Conservation (phyloP, 2,113 vertebrate species). For the Agelaius tricolor region DNA sequence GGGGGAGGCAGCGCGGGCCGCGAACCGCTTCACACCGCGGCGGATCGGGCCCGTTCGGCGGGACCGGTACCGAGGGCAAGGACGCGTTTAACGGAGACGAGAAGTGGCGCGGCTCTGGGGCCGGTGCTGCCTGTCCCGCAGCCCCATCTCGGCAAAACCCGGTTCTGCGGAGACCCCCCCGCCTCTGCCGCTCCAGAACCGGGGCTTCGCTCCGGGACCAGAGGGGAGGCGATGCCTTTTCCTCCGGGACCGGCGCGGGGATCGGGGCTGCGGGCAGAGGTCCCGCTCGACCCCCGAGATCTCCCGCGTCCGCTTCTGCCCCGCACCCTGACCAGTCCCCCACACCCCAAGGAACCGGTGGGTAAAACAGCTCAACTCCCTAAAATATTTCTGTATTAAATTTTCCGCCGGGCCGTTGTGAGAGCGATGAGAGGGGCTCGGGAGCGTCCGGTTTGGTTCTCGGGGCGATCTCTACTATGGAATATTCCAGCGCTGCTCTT, state of each 20-base stretch:
- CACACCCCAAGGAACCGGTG: neutral
- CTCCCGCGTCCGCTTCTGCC: neutral
- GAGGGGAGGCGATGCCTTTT: neutral
- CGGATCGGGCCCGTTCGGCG: neutral
- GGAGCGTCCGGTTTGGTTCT: neutral
- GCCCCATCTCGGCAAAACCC: fast-evolving
- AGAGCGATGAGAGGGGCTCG: neutral
- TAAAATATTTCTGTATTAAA: neutral
- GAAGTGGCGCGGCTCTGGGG: neutral
- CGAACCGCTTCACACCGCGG: neutral
- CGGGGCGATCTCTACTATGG: neutral
- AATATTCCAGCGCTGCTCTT: neutral
- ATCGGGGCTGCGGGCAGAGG: neutral
- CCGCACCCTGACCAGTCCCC: too few relatives aligned
- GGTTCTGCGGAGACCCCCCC: neutral
- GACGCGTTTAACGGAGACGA: neutral
- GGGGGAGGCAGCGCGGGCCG: neutral
- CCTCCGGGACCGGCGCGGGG: neutral
- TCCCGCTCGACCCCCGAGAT: neutral
- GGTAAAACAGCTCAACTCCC: neutral
- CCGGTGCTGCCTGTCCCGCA: neutral
- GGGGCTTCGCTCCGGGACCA: neutral
- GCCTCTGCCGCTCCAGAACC: neutral
- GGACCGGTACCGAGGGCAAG: neutral
- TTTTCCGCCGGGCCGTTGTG: neutral